A percentile compares a stretch with the other conserved stretches of the same genome.
Conservation (phyloP, 2,113 vertebrate genomes). For the Erpornis zantholeuca region DNA sequence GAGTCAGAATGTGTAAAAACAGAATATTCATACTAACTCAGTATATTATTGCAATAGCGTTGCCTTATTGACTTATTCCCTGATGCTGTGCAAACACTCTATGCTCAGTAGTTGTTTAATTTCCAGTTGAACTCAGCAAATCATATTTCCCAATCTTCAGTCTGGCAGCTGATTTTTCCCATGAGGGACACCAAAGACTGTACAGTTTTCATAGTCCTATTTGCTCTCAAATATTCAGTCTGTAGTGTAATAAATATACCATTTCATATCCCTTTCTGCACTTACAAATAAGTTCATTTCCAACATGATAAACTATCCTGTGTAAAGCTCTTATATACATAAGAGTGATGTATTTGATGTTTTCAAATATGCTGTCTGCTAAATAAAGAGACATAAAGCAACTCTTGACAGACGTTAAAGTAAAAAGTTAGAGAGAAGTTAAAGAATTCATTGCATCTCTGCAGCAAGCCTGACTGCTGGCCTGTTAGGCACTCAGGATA, state of each 20-base stretch:
- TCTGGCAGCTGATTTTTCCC: background rate
- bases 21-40: background rate
- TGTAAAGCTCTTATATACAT: background rate
- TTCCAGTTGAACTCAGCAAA: background rate
- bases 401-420: background rate
- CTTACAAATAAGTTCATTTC: background rate
- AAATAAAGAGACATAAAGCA: background rate
- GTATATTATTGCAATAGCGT: background rate
- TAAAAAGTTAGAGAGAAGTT: background rate
- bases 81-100: background rate
- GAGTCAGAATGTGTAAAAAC: background rate
- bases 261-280: background rate
- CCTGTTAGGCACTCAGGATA: background rate
- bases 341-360: background rate
- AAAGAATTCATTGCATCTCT: background rate
- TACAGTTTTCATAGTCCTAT: background rate
- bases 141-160: background rate
- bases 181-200: background rate
- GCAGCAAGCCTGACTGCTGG: background rate
- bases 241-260: background rate
- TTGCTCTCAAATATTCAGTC: background rate
- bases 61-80: background rate
- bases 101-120: background rate
- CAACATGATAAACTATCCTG: background rate
- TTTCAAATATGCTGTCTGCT: background rate